Evolutionary conservation across 2,888 invertebrate species (phyloP).

Genomic region (Trisateles emortualis): DNA sequence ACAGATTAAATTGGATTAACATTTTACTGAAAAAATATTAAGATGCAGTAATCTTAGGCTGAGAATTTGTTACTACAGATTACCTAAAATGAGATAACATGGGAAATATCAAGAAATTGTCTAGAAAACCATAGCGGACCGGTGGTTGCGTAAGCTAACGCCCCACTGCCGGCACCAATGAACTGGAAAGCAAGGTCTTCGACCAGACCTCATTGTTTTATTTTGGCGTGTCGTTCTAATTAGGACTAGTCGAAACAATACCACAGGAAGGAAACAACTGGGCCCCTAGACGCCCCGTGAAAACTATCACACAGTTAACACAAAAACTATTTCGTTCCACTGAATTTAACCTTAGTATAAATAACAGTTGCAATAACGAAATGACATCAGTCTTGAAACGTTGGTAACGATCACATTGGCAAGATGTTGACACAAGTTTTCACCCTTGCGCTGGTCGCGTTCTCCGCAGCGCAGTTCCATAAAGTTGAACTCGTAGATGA

Average conservation of each 20-base stretch:
- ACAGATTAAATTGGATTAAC: slow-evolving; percentile 25
- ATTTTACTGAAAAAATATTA: slow-evolving; percentile 1
- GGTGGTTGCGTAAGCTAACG: slow-evolving; percentile 75
- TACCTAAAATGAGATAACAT: slow-evolving; percentile 45
- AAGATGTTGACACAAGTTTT: slow-evolving; percentile 72
- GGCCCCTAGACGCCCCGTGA: slow-evolving; percentile 65
- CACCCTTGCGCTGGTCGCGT: slow-evolving; percentile 60
- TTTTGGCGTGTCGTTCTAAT: slow-evolving; percentile 78
- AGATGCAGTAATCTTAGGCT: background rate
- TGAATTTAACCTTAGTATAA: slow-evolving; percentile 80
- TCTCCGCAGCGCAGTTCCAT: slow-evolving; percentile 60
- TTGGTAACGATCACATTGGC: slow-evolving; percentile 57
- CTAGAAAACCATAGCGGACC: slow-evolving; percentile 69
- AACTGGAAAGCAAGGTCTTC: slow-evolving; percentile 86
- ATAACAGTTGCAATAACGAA: slow-evolving; percentile 76
- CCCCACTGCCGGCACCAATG: slow-evolving; percentile 79
- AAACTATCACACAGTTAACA: slow-evolving; percentile 76
- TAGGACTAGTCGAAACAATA: slow-evolving; percentile 83
- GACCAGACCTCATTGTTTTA: slow-evolving; percentile 78
- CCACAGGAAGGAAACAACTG: slow-evolving; percentile 84
- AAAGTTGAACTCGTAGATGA: slow-evolving; percentile 73
- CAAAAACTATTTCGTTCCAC: slow-evolving; percentile 77
- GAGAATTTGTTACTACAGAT: slow-evolving; percentile 8
- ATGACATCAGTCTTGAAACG: slow-evolving; percentile 80
- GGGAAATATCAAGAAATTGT: slow-evolving; percentile 52